Conservation (phyloP, 2,888 invertebrate genomes). For the Cartodere bifasciata region DNA sequence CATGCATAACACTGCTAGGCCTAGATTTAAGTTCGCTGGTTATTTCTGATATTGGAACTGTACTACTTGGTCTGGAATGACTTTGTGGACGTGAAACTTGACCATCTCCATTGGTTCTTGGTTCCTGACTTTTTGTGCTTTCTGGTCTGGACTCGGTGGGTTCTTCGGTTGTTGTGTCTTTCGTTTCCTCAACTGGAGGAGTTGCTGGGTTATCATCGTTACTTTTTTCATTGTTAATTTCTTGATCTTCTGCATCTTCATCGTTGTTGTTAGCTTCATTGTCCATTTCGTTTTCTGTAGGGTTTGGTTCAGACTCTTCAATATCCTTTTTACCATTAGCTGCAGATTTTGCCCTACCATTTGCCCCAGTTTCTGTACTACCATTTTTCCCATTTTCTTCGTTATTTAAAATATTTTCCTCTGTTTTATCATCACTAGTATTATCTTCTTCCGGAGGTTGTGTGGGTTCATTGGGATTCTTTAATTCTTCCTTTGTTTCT, state of each 20-base stretch:
- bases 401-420: constrained; percentile 14
- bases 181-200: constrained; percentile 8
- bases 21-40: too few relatives aligned
- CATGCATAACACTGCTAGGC: too few relatives aligned
- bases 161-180: constrained; percentile 4
- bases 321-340: constrained; percentile 17
- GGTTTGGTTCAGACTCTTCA: constrained; percentile 12
- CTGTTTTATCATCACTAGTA: constrained; percentile 5
- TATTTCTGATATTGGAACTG: too few relatives aligned
- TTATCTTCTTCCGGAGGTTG: neutral
- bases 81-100: too few relatives aligned
- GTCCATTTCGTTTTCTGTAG: constrained; percentile 13
- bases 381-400: constrained; percentile 18
- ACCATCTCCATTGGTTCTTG: too few relatives aligned
- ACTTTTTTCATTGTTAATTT: constrained; percentile 4
- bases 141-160: too few relatives aligned
- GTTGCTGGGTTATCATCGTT: constrained; percentile 13
- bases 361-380: constrained; percentile 8
- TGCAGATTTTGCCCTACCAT: constrained; percentile 19
- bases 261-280: constrained; percentile 10
- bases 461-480: neutral
- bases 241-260: neutral
- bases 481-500: constrained; percentile 9
- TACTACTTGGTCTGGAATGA: too few relatives aligned
- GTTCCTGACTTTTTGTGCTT: too few relatives aligned